Evolutionary conservation across 1,140 invertebrate genomes (phyloP), one percentile per base, ranked within the genome.

Genomic region (Drosophila sucinea): DNA sequence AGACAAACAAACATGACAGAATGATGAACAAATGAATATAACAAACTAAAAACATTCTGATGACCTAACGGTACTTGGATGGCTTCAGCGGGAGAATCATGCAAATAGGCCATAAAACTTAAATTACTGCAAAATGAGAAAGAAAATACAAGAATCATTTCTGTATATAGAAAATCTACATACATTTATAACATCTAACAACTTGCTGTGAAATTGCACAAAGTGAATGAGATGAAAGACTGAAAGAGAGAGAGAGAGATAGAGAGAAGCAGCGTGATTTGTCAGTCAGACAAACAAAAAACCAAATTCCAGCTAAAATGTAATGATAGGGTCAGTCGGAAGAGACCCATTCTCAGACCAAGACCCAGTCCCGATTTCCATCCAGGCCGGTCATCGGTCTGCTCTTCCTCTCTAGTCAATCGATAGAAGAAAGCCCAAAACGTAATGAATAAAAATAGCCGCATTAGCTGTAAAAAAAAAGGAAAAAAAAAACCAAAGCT

Each of bases 391-490:
- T 27, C 64, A 51, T 51, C 44, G 44, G 44, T 38, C 72, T n/a
- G 35, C 2, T 38, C 35, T 51, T 8, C 23, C 23, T 51, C 44
- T 51, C 7, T 51, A 27, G 23, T 27, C 71, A 90, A 81, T 79
- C 81, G 68, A 75, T 85, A 58, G 57, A 78, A 90, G 81, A 89
- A 89, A 81, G 81, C 81, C 73, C 74, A 77, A 85, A 89, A 89
- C 84, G 80, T 90, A 90, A 89, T 89, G 84, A 89, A 90, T 89
- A 89, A 90, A 89, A 89, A 89, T 90, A 89, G 85, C 80, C 84
- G 85, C 80, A 89, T 89, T 89, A 89, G 81, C 84, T 89, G 84
- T 89, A 89, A 89, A 89, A 51, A 89, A 87, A 87, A 41, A 41
- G 17, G 17, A 17, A 17, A 41, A 40, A 44, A 47, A 51, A 51